Evolutionary conservation across 2,888 invertebrate genomes (phyloP).

Genomic region (Drosophila macrothrix): DNA sequence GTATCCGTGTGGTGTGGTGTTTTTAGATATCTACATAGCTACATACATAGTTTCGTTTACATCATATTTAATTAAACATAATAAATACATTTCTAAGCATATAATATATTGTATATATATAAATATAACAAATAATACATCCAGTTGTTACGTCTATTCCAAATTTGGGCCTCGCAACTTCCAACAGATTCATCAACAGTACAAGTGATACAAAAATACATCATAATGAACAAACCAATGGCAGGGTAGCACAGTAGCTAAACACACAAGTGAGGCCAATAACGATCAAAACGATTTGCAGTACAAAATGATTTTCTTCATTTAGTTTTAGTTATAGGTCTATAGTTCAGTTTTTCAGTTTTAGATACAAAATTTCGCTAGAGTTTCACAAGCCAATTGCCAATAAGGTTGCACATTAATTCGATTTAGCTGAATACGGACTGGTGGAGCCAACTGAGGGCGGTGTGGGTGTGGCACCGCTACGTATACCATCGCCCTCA

Average conservation of each 20-base stretch:
- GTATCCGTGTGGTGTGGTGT: conserved; percentile 33
- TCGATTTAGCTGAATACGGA: conserved; percentile 84
- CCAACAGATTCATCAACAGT: conserved; percentile 62
- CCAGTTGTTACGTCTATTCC: conserved; percentile 52
- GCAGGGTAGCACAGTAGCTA: conserved; percentile 27
- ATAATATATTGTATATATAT: conserved; percentile 60
- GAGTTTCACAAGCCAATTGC: conserved; percentile 43
- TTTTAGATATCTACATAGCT: conserved; percentile 72
- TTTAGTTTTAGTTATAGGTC: conserved; percentile 12
- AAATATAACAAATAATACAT: conserved; percentile 75
- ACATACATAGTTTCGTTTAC: conserved; percentile 67
- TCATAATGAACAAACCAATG: conserved; percentile 59
- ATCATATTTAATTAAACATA: conserved; percentile 70
- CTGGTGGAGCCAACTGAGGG: conserved; percentile 84
- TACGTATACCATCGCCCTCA: conserved; percentile 89
- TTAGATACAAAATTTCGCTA: conserved; percentile 50
- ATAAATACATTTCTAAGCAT: conserved; percentile 72
- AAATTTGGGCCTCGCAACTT: conserved; percentile 29
- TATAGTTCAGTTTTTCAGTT: conserved; percentile 8
- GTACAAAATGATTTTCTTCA: conserved; percentile 37
- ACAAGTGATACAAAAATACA: conserved; percentile 73
- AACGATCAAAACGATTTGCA: conserved; percentile 22
- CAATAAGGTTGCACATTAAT: conserved; percentile 43
- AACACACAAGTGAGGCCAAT: conserved; percentile 37
- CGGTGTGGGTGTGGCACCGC: conserved; percentile 84